phyloP scores from a whole-genome alignment of 2,888 invertebrate species.

The Toxonevra muliebris region DNA sequence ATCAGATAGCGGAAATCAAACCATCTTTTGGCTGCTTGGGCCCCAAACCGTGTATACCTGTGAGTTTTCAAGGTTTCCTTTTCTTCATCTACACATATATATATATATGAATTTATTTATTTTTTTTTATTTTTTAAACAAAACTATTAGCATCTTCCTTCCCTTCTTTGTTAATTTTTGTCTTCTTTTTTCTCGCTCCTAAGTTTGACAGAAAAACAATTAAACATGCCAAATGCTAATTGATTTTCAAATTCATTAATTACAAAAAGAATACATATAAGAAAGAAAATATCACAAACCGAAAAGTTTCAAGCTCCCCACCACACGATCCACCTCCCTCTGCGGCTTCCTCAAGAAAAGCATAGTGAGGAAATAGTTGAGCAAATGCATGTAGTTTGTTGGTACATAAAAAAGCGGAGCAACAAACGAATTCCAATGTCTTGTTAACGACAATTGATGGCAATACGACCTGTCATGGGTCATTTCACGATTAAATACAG shows the following conservation, averaged over 20 bases:
- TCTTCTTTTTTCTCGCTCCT: slow-evolving; percentile 18
- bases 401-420: slow-evolving; percentile 26
- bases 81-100: too few species aligned
- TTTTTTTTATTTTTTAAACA: slow-evolving; percentile 18
- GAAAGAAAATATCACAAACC: slow-evolving; percentile 3
- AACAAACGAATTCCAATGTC: slow-evolving; percentile 52
- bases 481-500: slow-evolving; percentile 46
- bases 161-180: slow-evolving; percentile 11
- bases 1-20: too few species aligned
- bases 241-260: slow-evolving; percentile 62
- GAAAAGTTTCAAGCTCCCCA: not conserved
- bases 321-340: not conserved
- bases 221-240: slow-evolving; percentile 61
- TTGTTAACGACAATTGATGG: slow-evolving; percentile 64
- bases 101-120: not conserved
- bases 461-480: slow-evolving; percentile 61
- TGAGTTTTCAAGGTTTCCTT: too few species aligned
- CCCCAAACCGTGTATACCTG: too few species aligned
- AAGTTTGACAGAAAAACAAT: slow-evolving; percentile 57
- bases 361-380: slow-evolving; percentile 15
- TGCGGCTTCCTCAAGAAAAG: not conserved
- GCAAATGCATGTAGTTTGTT: slow-evolving; percentile 23
- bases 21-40: too few species aligned
- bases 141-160: slow-evolving; percentile 20
- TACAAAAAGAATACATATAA: slow-evolving; percentile 36